phyloP scores from a whole-genome alignment of 2,113 vertebrate species.

The Lophius piscatorius region DNA sequence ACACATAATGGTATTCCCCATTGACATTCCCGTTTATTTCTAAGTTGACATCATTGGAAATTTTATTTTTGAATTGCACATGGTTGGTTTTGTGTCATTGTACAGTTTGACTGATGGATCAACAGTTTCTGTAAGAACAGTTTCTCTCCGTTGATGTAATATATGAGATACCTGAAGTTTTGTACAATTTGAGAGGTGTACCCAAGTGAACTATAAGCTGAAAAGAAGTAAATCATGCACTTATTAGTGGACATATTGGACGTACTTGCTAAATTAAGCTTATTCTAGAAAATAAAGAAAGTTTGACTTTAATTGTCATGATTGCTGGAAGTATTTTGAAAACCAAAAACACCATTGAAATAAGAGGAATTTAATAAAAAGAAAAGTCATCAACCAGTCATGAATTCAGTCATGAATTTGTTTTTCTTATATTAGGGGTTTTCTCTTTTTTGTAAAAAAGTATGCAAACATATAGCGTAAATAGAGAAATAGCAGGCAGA shows the following conservation, averaged over 20 bases:
- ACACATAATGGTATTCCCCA: conserved; percentile 9
- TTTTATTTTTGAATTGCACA: conserved; percentile 25
- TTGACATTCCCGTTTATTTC: conserved; percentile 59
- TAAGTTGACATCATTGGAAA: conserved; percentile 22
- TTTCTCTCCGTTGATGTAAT: conserved; percentile 63
- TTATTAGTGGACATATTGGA: conserved; percentile 37
- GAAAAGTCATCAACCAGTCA: conserved; percentile 41
- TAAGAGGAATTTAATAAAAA: conserved; percentile 53
- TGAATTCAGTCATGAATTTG: too few relatives aligned
- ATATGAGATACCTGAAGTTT: conserved; percentile 59
- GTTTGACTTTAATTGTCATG: conserved; percentile 39
- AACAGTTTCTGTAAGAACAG: conserved; percentile 26
- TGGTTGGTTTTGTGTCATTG: conserved; percentile 54
- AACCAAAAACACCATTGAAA: conserved; percentile 56
- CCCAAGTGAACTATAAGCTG: conserved; percentile 50
- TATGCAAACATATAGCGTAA: not conserved
- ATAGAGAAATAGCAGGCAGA: not conserved
- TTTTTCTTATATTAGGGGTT: conserved; percentile 16
- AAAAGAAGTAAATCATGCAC: conserved; percentile 32
- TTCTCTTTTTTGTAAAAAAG: not conserved
- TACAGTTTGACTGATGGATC: conserved; percentile 60
- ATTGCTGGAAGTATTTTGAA: conserved; percentile 49
- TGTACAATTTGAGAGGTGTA: conserved; percentile 69
- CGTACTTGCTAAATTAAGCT: conserved; percentile 55
- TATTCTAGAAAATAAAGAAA: conserved; percentile 34